These are phyloP conservation scores for Meloidogyne chitwoodi DNA, from an alignment of 1,140 invertebrate genomes.

Conservation along the genomic window DNA sequence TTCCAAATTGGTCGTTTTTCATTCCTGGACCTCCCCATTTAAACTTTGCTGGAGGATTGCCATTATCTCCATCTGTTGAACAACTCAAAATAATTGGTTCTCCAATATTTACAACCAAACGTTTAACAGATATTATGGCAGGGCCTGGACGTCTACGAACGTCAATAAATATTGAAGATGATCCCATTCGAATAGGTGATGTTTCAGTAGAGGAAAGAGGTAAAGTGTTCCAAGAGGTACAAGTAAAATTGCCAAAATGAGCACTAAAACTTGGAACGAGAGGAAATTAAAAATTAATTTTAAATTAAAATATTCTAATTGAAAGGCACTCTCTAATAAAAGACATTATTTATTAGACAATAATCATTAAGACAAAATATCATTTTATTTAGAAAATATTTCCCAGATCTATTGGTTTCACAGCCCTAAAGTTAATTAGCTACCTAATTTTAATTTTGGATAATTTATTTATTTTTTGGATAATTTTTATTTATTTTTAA, in stretches of 20 bases:
- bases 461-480: too few relatives aligned
- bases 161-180: constrained; percentile 28
- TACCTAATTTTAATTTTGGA: too few relatives aligned
- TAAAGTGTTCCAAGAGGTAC: constrained; percentile 32
- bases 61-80: constrained; percentile 29
- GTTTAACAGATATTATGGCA: constrained; percentile 24
- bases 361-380: too few relatives aligned
- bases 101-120: constrained; percentile 23
- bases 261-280: constrained; percentile 18
- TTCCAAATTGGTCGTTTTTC: background rate
- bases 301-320: background rate
- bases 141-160: constrained; percentile 32
- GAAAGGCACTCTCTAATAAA: background rate
- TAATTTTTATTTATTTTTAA: too few relatives aligned
- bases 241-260: constrained; percentile 41
- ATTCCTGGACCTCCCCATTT: constrained; percentile 30
- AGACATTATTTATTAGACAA: too few relatives aligned
- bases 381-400: too few relatives aligned
- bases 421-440: too few relatives aligned
- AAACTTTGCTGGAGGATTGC: constrained; percentile 37
- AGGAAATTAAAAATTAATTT: background rate
- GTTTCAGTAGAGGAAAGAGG: constrained; percentile 13
- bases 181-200: constrained; percentile 21
- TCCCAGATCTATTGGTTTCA: too few relatives aligned
- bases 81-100: constrained; percentile 30